These are phyloP conservation scores for Penaeus indicus DNA, from an alignment of 1,140 invertebrate species.

Conservation along the genomic window DNA sequence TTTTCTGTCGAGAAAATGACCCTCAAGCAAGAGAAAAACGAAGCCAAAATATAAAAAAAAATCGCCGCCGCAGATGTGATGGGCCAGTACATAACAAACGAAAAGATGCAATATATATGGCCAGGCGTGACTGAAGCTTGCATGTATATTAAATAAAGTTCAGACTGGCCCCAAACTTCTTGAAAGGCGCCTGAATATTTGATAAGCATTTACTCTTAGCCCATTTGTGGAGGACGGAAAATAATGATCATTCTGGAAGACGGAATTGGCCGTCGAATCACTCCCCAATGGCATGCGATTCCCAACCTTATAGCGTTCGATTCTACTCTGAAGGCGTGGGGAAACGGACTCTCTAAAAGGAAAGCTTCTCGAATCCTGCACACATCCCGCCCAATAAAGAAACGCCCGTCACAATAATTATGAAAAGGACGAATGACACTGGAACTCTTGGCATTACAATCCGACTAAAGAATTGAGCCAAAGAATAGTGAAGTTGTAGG, in stretches of 20 bases:
- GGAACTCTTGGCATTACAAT: constrained; percentile 49
- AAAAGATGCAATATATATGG: background rate
- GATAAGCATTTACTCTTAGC: constrained; percentile 54
- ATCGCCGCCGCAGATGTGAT: too few relatives aligned
- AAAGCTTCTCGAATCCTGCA: background rate
- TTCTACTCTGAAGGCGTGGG: background rate
- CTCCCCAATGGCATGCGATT: too few relatives aligned
- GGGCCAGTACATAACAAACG: background rate
- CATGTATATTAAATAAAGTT: constrained; percentile 62
- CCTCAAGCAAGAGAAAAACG: background rate
- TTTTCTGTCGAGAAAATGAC: background rate
- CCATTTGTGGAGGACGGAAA: constrained; percentile 18
- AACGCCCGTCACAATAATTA: background rate
- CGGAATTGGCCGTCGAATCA: too few relatives aligned
- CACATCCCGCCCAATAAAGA: background rate
- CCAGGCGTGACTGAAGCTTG: constrained; percentile 33
- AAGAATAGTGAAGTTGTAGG: constrained; percentile 49
- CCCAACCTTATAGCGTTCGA: too few relatives aligned
- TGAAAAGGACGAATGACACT: constrained; percentile 3
- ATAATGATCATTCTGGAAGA: background rate
- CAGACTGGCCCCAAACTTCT: constrained; percentile 53
- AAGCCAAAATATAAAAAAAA: background rate
- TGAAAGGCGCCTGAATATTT: constrained; percentile 51
- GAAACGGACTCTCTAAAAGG: background rate
- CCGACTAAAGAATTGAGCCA: constrained; percentile 51